Evolutionary conservation across 2,888 invertebrate genomes (phyloP), one percentile per base, ranked within the genome.

Genomic region (Unio delphinus): DNA sequence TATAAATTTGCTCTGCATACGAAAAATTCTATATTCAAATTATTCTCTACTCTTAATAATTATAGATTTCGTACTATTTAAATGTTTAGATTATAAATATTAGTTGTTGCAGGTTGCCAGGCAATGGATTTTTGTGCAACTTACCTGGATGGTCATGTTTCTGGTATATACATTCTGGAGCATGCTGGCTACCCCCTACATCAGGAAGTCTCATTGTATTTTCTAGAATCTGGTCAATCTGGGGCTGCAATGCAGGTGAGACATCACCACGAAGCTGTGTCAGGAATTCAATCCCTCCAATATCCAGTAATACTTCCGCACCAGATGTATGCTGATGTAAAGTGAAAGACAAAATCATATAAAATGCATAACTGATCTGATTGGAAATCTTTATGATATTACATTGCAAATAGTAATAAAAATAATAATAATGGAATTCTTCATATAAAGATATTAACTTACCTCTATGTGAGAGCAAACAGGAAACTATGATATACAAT

Each of bases 211-310:
- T 80, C 81, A 89, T 86, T 3, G 84, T 75, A 65, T 86, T 83
- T 66, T 88, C 88, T 59, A 89, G 80, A 11, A 88, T 86, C 68
- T 83, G 82, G 67, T 89, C 89, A 61, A 89, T 78, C 54, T 85
- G 64, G 56, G 83, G 84, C 62, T 87, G 84, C 28, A 86, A 79
- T 20, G 78, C 73, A 15, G 77, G 67, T 7, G 82, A 74, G 20
- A 82, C 72, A 74, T 89, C 87, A 55, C 75, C 74, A 28, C 88
- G 75, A n/a, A 89, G 76, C 55, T 86, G 77, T 7, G 86, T 82
- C n/a, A 89, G 74, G 64, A 89, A 89, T 75, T 89, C 88, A 45
- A 89, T 81, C n/a, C 82, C 88, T 20, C 89, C 89, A 56, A 89
- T 80, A 70, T 87, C 86, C 68, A 85, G 80, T 17, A 88, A 73